These are phyloP conservation scores for Drosophila busckii DNA, from an alignment of 1,140 invertebrate genomes.

Conservation along the genomic window DNA sequence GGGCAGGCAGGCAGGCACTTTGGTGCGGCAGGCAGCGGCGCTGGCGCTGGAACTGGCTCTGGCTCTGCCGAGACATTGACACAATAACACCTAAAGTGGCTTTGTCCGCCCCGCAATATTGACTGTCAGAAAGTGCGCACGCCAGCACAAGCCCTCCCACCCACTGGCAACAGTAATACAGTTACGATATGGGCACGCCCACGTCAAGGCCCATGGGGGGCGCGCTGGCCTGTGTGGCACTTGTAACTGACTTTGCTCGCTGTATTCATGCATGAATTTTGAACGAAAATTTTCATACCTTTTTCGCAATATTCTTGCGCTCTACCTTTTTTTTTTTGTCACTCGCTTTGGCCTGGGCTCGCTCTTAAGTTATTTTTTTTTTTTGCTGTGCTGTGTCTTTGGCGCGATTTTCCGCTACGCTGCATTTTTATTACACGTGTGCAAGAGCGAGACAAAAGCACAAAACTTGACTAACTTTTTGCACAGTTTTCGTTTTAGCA, in stretches of 20 bases:
- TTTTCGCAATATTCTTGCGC: conserved; percentile 60
- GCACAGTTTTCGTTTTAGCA: conserved; percentile 32
- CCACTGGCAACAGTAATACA: no score
- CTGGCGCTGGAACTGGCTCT: background rate
- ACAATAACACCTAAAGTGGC: conserved; percentile 76
- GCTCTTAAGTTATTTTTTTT: conserved; percentile 64
- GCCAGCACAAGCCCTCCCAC: no score
- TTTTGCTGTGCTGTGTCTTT: conserved; percentile 56
- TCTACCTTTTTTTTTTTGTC: conserved; percentile 13
- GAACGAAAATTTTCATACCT: conserved; percentile 68
- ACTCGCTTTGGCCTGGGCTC: conserved; percentile 10
- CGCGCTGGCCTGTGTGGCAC: no score
- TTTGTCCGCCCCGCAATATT: conserved; percentile 71
- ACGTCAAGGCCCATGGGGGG: no score
- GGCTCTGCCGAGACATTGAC: conserved; percentile 55
- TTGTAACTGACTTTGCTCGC: conserved; percentile 32
- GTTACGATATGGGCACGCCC: no score
- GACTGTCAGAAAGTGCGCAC: conserved; percentile 71
- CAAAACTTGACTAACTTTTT: no score
- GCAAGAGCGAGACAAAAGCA: conserved; percentile 17
- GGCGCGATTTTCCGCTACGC: conserved; percentile 67
- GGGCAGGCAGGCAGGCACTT: conserved; percentile 14
- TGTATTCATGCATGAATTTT: conserved; percentile 73
- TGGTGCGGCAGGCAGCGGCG: background rate
- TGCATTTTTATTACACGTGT: conserved; percentile 68